Conservation (phyloP, 1,140 invertebrate species). For the Neoseiulus cucumeris region DNA sequence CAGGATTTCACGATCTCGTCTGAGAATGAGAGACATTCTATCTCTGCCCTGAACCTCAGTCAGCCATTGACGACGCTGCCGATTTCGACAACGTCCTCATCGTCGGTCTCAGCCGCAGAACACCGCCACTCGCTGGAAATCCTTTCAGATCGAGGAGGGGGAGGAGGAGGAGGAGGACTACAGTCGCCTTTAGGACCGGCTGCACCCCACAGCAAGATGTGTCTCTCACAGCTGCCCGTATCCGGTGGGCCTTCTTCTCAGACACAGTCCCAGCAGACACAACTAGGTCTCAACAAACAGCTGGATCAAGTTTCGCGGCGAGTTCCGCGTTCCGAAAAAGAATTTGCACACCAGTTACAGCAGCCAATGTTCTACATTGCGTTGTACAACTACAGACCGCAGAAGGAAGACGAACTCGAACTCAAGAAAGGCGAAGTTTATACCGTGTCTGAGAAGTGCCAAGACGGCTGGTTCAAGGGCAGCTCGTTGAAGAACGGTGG, state of each 20-base stretch:
- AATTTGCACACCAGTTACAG: neutral
- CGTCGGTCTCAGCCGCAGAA: neutral
- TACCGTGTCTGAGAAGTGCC: conserved; percentile 75
- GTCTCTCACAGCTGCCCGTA: neutral
- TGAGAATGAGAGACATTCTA: neutral
- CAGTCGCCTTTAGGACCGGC: neutral
- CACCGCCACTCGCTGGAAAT: conserved; percentile 1
- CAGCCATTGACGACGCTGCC: neutral
- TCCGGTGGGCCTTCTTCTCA: neutral
- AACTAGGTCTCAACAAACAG: neutral
- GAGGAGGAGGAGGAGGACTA: neutral
- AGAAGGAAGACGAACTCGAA: conserved; percentile 77
- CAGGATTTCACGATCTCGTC: neutral
- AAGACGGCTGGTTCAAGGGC: conserved; percentile 92
- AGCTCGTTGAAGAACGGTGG: conserved; percentile 60
- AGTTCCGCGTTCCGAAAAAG: neutral
- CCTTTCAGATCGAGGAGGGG: neutral
- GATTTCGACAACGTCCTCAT: neutral
- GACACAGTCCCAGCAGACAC: neutral
- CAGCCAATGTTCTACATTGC: conserved; percentile 33
- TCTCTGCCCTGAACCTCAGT: neutral
- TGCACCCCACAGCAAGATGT: neutral
- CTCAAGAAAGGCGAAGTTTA: conserved; percentile 72
- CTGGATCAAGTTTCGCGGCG: neutral
- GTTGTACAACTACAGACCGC: conserved; percentile 72